Evolutionary conservation across 2,797 vertebrate species (phyloP), one percentile per base, ranked within the genome.

Genomic region (Leptatherina wallacei): DNA sequence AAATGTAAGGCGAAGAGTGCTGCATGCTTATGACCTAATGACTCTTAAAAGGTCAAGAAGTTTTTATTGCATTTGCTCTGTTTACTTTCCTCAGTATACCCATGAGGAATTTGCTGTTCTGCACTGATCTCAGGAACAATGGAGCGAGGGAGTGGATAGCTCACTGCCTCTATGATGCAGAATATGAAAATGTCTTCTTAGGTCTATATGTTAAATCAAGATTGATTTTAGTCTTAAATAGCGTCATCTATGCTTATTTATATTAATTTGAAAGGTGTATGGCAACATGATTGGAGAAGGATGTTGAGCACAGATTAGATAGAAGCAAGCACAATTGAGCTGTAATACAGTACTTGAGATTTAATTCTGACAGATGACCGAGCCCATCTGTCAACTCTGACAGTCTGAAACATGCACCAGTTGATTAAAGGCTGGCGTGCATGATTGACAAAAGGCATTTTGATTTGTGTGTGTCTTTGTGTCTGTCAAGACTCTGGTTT

Each of bases 11-110:
- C 20, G 8, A 51, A 22, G n/a, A 22, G 9, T 51, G 47, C 47
- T 51, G 47, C 47, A 51, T 51, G n/a, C 47, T 51, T 51, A 22
- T 51, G 47, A 51, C 20, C 47, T 51, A 51, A 51, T 22, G n/a
- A n/a, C 47, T 51, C 20, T 22, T 10, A 3, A 22, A 22, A 51
- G 47, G 47, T 51, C 47, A 51, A 22, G 47, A 22, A 51, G 47
- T 51, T 51, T 49, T n/a, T 49, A n/a, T 10, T 51, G 47, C 9
- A 22, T 22, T 51, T 22, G 18, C 10, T 22, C n/a, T 51, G n/a
- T 51, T 51, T 22, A 22, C 47, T 22, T 9, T 22, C 47, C 3
- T 51, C 47, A 22, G 20, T n/a, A 22, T 22, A 11, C 20, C 47
- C 18, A 51, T 10, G 47, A 49, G 47, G 47, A 11, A 51, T 11